These are phyloP conservation scores for Agrotis ipsilon DNA, from an alignment of 2,888 invertebrate genomes.

Conservation along the genomic window DNA sequence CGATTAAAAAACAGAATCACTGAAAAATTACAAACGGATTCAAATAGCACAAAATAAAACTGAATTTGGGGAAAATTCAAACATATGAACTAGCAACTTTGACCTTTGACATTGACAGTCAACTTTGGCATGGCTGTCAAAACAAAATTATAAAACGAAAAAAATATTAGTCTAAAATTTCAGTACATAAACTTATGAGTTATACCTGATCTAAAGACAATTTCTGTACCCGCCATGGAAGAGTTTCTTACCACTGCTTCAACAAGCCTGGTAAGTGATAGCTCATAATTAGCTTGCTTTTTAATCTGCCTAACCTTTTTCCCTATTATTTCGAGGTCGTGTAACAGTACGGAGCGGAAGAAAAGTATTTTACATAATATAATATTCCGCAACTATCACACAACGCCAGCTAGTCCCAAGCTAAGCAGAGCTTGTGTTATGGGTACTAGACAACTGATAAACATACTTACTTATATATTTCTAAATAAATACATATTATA, in stretches of 20 bases:
- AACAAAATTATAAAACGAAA: neutral
- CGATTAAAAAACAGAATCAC: too few species aligned
- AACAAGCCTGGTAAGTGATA: constrained; percentile 55
- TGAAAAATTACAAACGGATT: neutral
- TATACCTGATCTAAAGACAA: neutral
- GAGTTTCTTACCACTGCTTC: constrained; percentile 41
- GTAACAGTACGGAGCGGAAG: neutral
- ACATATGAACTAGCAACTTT: neutral
- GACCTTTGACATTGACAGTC: constrained; percentile 8
- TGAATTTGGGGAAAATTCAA: neutral
- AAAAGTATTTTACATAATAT: neutral
- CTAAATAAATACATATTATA: too few species aligned
- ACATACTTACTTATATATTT: too few species aligned
- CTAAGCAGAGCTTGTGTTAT: too few species aligned
- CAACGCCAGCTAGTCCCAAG: too few species aligned
- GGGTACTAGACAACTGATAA: too few species aligned
- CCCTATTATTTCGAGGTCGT: neutral
- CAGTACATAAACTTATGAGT: neutral
- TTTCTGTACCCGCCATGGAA: constrained; percentile 40
- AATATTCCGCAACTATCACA: too few species aligned
- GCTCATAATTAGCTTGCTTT: neutral
- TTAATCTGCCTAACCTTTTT: too few species aligned
- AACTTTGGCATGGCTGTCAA: neutral
- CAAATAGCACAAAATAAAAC: neutral
- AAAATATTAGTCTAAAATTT: neutral